Base-by-base conservation (phyloP, 2,797 vertebrate species). In the Acridotheres tristis region DNA sequence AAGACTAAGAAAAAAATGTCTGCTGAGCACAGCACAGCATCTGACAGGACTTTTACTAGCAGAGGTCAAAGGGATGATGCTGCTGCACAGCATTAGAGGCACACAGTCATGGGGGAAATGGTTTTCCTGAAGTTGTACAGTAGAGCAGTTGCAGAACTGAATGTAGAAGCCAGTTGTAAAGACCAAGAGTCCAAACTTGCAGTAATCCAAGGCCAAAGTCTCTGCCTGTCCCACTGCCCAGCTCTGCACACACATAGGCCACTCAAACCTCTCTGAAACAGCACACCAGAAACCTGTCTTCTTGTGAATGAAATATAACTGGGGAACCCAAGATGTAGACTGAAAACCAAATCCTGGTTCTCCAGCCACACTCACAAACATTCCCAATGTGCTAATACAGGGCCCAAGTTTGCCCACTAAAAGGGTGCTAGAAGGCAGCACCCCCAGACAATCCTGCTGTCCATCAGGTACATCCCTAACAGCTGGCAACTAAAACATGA, bases 51-150 rank as follows among this genome's bases (percentile, higher is more conserved):
- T 58, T 55, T 50, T 42, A 16, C 22, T 62, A 30, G 54, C 48
- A 85, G 62, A 84, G 16, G 68, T 71, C 73, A 69, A 78, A 92
- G 30, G 25, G 23, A 3, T 16, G 29, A 62, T 75, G 51, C 30
- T 90, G 69, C 73, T 86, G 73, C 38, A 61, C 38, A 45, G 88
- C 12, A 29, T 57, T 43, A 78, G 42, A 66, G 69, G 47, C 43
- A 43, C 19, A 36, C 0, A 0, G 47, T 58, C 50, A 66, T 0
- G 0, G 23, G 15, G 13, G 16, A 81, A 74, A 63, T 30, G 12
- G 11, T 65, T 80, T 77, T 80, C 45, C 54, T 53, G 25, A 71
- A 67, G 50, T 5, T 1, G 4, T 30, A 62, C 34, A 18, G 7
- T 16, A 45, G 14, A 79, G 30, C 47, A 71, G 68, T 1, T 38